Evolutionary conservation across 92 coral and sea anemone genomes (phyloP).

Genomic region (Parazoanthus swiftii): DNA sequence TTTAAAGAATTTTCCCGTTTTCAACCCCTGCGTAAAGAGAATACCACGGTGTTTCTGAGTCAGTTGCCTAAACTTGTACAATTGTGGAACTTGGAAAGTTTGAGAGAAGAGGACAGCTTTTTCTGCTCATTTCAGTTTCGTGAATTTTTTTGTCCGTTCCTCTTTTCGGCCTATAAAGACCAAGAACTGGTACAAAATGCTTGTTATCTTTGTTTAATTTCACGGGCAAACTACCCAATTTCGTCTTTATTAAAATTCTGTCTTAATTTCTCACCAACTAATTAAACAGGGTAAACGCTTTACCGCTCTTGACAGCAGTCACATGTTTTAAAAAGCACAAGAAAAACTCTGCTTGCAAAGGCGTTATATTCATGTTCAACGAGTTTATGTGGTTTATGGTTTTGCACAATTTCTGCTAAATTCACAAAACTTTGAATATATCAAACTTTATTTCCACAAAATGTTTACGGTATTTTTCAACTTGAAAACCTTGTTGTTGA

Average conservation of each 20-base stretch:
- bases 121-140: neutral
- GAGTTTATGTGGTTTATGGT: neutral
- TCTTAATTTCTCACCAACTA: conserved; percentile 20
- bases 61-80: neutral
- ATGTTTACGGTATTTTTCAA: neutral
- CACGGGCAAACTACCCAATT: conserved; percentile 7
- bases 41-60: neutral
- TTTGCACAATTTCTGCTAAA: neutral
- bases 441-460: neutral
- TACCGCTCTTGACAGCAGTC: neutral
- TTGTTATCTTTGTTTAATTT: neutral
- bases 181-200: neutral
- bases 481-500: neutral
- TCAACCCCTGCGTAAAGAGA: neutral
- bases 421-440: neutral
- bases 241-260: conserved; percentile 19
- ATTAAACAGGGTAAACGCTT: neutral
- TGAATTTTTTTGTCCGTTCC: neutral
- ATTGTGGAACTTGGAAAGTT: neutral
- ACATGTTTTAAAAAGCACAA: neutral
- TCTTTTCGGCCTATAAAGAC: neutral
- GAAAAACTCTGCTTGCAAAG: neutral
- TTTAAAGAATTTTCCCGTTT: conserved; percentile 6
- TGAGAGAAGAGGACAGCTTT: neutral
- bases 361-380: neutral